Conservation (phyloP, 2,113 vertebrate genomes). For the Platichthys stellatus region DNA sequence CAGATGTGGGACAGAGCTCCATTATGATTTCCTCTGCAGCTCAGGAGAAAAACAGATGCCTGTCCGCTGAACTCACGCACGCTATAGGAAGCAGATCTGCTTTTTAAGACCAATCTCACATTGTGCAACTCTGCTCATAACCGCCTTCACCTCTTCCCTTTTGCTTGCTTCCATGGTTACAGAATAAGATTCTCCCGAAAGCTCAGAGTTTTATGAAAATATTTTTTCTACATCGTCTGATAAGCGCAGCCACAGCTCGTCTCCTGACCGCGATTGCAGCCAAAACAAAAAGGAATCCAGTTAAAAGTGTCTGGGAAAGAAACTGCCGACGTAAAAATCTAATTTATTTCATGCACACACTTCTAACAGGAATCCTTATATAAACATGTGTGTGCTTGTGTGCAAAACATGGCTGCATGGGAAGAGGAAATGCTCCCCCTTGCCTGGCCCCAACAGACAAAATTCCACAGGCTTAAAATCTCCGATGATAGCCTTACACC, state of each 20-base stretch:
- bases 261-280: too few relatives aligned
- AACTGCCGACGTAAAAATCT: neutral
- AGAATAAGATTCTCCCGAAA: neutral
- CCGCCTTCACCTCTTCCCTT: conserved; percentile 8
- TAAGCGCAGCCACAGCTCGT: neutral
- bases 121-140: conserved; percentile 24
- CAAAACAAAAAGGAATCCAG: too few relatives aligned
- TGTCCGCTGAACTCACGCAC: neutral
- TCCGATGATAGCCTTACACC: conserved; percentile 2
- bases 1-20: conserved; percentile 20
- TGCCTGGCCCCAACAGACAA: neutral
- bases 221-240: neutral
- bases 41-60: neutral
- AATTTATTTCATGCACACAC: neutral
- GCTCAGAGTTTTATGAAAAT: neutral
- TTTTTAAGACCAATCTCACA: conserved; percentile 27
- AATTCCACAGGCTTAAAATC: neutral
- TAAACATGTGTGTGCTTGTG: neutral
- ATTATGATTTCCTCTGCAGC: neutral
- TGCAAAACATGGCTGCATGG: neutral
- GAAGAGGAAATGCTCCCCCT: conserved; percentile 17
- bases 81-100: conserved; percentile 7
- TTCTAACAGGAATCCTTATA: neutral
- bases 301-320: too few relatives aligned
- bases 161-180: neutral